Conservation (phyloP, 2,888 invertebrate genomes). For the Drosophila seclusa region DNA sequence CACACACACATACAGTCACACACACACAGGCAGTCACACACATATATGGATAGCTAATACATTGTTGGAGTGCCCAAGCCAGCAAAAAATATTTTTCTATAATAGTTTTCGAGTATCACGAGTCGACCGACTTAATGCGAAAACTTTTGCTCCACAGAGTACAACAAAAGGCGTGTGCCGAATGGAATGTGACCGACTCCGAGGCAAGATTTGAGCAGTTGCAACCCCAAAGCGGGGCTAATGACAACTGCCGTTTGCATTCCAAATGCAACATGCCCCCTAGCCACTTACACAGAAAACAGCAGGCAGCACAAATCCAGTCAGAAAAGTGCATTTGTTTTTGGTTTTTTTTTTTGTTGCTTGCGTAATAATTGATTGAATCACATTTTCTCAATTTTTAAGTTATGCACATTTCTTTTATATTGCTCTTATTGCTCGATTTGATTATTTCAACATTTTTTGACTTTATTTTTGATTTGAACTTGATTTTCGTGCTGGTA, state of each 20-base stretch:
- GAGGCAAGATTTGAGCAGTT: constrained; percentile 37
- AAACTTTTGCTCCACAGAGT: constrained; percentile 65
- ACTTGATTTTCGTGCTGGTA: neutral
- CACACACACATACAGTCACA: neutral
- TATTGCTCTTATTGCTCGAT: neutral
- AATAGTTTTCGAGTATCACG: constrained; percentile 76
- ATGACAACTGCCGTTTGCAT: constrained; percentile 61
- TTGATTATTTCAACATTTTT: neutral
- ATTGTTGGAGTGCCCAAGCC: constrained; percentile 53
- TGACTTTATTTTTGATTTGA: too few species aligned
- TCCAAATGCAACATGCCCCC: constrained; percentile 36
- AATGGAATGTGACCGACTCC: constrained; percentile 27
- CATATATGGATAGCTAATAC: constrained; percentile 51
- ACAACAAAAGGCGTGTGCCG: constrained; percentile 33
- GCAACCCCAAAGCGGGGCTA: constrained; percentile 26
- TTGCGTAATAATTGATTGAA: neutral
- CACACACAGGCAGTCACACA: constrained; percentile 14
- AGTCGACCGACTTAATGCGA: constrained; percentile 71
- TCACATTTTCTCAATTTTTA: neutral
- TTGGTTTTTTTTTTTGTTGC: too few species aligned
- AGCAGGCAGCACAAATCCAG: neutral
- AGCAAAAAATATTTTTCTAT: constrained; percentile 72
- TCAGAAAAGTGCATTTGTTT: neutral
- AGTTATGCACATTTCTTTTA: neutral
- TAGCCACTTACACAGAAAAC: constrained; percentile 33